phyloP scores from a whole-genome alignment of 2,888 invertebrate genomes.

The Hydriomena furcata region DNA sequence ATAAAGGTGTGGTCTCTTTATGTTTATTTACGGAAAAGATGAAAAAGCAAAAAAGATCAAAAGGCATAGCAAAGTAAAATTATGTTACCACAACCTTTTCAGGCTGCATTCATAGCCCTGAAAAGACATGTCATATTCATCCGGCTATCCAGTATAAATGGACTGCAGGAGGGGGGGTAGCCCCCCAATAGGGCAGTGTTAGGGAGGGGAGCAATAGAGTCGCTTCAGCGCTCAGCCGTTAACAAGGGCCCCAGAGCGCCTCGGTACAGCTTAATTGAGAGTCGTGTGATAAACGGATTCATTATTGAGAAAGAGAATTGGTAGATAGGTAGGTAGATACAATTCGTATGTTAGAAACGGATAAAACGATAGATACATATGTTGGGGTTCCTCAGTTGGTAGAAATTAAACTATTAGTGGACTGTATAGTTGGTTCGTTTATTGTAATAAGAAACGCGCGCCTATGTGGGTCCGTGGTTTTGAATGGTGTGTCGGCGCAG shows the following conservation, averaged over 20 bases:
- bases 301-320: neutral
- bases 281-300: conserved; percentile 15
- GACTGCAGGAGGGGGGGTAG: conserved; percentile 7
- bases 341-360: too few species aligned
- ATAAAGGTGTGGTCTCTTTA: too few species aligned
- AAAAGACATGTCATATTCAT: conserved; percentile 24
- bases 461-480: too few species aligned
- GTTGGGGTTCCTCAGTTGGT: too few species aligned
- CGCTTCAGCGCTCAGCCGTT: conserved; percentile 32
- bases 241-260: conserved; percentile 38
- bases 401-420: too few species aligned
- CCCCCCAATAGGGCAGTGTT: neutral
- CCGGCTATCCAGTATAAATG: conserved; percentile 19
- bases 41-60: too few species aligned
- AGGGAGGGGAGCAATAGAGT: conserved; percentile 32
- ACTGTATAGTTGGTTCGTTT: too few species aligned
- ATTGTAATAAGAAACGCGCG: too few species aligned
- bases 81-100: neutral
- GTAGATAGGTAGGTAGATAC: neutral
- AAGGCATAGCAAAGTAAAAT: too few species aligned
- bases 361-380: too few species aligned
- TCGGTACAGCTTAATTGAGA: conserved; percentile 39
- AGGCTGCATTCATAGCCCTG: conserved; percentile 3
- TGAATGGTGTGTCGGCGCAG: too few species aligned
- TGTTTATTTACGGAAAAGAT: neutral